Evolutionary conservation across 2,113 vertebrate genomes (phyloP), one percentile per base, ranked within the genome.

Genomic region (Saguinus imperator): DNA sequence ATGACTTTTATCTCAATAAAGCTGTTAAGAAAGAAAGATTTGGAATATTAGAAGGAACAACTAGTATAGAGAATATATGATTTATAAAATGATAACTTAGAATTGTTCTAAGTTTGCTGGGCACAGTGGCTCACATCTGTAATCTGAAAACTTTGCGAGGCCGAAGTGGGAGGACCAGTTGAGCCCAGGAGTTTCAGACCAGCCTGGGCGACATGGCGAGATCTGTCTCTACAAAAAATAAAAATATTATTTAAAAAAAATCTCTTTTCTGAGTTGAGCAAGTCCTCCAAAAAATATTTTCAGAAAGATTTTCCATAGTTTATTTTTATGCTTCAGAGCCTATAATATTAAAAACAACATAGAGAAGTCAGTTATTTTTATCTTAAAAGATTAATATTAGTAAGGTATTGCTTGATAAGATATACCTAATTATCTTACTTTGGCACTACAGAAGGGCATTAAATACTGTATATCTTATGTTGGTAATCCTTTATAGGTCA

Each of bases 251-350:
- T 57, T 43, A 1, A 18, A 43, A 35, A n/a, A 64, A 64, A 61
- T 29, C 1, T 64, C 37, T 72, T 91, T 89, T 84, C n/a, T 66
- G 57, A 87, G 16, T 95, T 95, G 57, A 88, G 10, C n/a, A 91
- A 68, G 82, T 75, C 68, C 7, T 97, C 45, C 82, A n/a, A 88
- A 96, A 96, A 72, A 70, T 88, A 93, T 21, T 92, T 91, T 87
- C 27, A 66, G 86, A 88, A 81, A 81, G 32, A 73, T 77, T 87
- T 93, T 90, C 8, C 27, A 32, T 14, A 64, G 61, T 64, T 64
- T 64, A 37, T 17, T 29, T 45, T 40, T 57, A 81, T 48, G 12
- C 82, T 94, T 87, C 32, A 55, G 14, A 55, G 72, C 58, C 18
- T 75, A 5, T 40, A 81, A 25, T 95, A 87, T 25, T 86, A 86